Percentiles rank a stretch among this genome's conserved stretches.
phyloP scores from a whole-genome alignment of 2,113 vertebrate genomes.

The Zosterops hypoxanthus region DNA sequence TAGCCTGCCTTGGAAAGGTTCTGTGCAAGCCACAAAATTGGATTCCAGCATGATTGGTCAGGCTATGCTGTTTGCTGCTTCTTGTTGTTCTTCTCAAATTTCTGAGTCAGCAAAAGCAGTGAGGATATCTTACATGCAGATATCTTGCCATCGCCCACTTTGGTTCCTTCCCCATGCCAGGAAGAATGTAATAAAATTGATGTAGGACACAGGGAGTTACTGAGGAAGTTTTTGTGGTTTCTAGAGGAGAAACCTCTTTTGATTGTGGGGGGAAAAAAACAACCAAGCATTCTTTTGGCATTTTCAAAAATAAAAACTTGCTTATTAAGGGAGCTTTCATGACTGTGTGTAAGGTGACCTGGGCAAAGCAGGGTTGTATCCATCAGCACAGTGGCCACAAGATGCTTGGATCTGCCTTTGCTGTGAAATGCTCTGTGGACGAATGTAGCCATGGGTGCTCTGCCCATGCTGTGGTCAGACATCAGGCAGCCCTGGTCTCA shows the following conservation, averaged over 20 bases:
- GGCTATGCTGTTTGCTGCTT: constrained; percentile 6
- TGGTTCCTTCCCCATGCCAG: constrained; percentile 13
- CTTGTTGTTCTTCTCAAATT: constrained; percentile 20
- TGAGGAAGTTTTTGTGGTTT: constrained; percentile 17
- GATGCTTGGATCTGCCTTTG: background rate
- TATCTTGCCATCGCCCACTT: constrained; percentile 37
- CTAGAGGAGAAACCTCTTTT: background rate
- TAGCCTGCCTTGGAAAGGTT: background rate
- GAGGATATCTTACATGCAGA: background rate
- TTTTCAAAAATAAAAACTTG: background rate
- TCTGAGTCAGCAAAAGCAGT: constrained; percentile 62
- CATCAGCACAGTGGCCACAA: background rate
- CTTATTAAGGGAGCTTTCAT: background rate
- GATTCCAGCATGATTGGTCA: constrained; percentile 26
- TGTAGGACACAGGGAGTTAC: constrained; percentile 14
- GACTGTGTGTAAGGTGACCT: background rate
- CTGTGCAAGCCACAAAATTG: background rate
- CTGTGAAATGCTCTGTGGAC: background rate
- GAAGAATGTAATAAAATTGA: background rate
- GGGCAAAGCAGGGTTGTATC: background rate
- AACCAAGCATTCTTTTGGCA: background rate
- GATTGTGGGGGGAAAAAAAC: background rate
- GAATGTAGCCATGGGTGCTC: background rate
- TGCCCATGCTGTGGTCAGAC: background rate
- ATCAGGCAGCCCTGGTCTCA: background rate